Percentiles rank a stretch among this genome's conserved stretches.
These are phyloP conservation scores for Etheostoma cragini DNA, from an alignment of 2,113 vertebrate genomes.

Conservation along the genomic window DNA sequence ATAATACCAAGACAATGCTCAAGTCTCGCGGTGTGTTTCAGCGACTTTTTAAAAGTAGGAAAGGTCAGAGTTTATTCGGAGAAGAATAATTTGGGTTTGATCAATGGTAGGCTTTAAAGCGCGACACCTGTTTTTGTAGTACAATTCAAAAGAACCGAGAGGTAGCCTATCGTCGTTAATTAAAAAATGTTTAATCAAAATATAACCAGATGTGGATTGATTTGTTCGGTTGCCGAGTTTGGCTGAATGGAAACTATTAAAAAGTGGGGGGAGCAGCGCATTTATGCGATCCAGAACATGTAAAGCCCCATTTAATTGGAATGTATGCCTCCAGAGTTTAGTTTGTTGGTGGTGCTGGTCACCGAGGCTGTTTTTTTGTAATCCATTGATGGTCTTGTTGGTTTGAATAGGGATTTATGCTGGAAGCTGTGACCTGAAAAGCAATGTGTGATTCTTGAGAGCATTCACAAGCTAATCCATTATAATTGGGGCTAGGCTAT, in stretches of 20 bases:
- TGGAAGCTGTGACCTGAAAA: constrained; percentile 62
- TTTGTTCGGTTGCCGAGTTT: constrained; percentile 64
- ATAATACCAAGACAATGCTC: background rate
- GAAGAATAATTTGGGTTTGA: constrained; percentile 3
- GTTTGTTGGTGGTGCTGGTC: constrained; percentile 43
- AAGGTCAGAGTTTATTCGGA: background rate
- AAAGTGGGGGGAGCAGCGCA: constrained; percentile 34
- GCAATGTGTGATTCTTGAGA: constrained; percentile 54
- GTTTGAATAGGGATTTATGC: constrained; percentile 60
- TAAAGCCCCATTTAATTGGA: constrained; percentile 68
- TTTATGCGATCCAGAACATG: constrained; percentile 72
- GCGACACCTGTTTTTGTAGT: constrained; percentile 39
- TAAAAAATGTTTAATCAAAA: constrained; percentile 83
- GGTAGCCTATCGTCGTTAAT: constrained; percentile 63
- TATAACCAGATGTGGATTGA: constrained; percentile 87
- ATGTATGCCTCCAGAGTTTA: constrained; percentile 66
- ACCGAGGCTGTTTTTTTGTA: constrained; percentile 37
- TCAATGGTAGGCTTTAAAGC: constrained; percentile 33
- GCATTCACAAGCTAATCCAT: constrained; percentile 70
- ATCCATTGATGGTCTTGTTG: constrained; percentile 55
- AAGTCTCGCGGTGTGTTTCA: background rate
- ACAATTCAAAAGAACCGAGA: constrained; percentile 53
- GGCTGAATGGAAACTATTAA: constrained; percentile 81
- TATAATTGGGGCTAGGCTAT: constrained; percentile 68
- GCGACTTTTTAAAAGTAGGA: constrained; percentile 1